Evolutionary conservation across 2,888 invertebrate species (phyloP).

Genomic region (Eucriotettix oculatus): DNA sequence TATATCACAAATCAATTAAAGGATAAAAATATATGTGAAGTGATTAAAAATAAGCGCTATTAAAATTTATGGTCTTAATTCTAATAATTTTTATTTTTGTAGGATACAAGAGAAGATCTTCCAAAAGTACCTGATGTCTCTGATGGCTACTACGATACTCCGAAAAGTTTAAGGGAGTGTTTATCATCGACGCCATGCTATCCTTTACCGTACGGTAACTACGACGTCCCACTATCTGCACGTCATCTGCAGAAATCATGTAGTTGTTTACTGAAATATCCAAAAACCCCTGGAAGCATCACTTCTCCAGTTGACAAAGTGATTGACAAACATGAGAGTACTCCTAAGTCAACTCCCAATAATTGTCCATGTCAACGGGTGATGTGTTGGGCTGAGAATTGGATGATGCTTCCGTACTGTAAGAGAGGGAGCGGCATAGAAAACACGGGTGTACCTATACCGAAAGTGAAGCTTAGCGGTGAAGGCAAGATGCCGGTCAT

Average conservation of each 20-base stretch:
- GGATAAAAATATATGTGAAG: too few species aligned
- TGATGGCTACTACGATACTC: conserved; percentile 54
- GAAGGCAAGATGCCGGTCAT: conserved; percentile 40
- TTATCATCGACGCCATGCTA: conserved; percentile 28
- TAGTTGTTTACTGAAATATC: conserved; percentile 48
- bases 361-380: conserved; percentile 29
- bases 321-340: neutral
- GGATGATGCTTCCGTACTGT: conserved; percentile 43
- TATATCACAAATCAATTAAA: too few species aligned
- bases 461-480: conserved; percentile 30
- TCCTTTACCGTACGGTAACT: conserved; percentile 26
- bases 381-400: conserved; percentile 45
- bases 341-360: neutral
- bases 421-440: conserved; percentile 33
- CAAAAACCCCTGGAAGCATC: conserved; percentile 20
- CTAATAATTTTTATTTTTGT: too few species aligned
- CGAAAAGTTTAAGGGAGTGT: conserved; percentile 52
- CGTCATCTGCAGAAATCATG: conserved; percentile 50
- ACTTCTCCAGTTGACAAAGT: neutral
- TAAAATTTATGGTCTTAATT: too few species aligned
- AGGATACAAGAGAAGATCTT: too few species aligned
- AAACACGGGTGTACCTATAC: conserved; percentile 28
- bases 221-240: conserved; percentile 36
- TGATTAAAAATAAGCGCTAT: too few species aligned
- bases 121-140: neutral